Base-by-base conservation (phyloP, 2,113 vertebrate species). In the Balaenoptera acutorostrata region DNA sequence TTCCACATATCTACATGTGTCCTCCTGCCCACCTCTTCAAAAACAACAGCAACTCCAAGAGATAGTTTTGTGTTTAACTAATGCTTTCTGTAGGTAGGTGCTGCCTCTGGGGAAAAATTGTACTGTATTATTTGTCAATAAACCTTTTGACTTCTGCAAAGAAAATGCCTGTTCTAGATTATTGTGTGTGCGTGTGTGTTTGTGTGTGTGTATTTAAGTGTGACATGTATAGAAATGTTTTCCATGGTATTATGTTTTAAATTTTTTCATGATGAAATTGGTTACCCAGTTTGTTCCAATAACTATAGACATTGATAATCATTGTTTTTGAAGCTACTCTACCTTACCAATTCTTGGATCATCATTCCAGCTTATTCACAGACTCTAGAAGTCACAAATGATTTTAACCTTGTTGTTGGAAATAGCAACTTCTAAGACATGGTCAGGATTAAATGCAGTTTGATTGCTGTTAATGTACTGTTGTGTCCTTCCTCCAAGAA, bases 41-140 rank as follows among this genome's bases (percentile, higher is more conserved):
- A 92, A 95, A 41, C n/a, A 63, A 11, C 36, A 44, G 12, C 14
- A 21, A 23, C 4, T 5, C 2, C 63, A 21, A 15, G 39, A 89
- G 44, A 80, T 27, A 66, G 3, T 88, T 91, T 77, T 95, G 17
- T 91, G 66, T 86, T 75, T 89, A 57, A 69, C 66, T 86, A 82
- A 21, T 95, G 21, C 52, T 96, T 88, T 83, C 4, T 86, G 0
- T 88, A n/a, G 64, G 0, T 88, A n/a, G 64, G 33, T 91, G 68
- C 59, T 92, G 27, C 15, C 78, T 94, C 33, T 92, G 68, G 82
- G 49, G 36, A 21, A 61, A 64, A 91, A 57, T 64, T 83, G 31
- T 94, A 36, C 29, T 89, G 4, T 94, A 39, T 89, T 96, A 66
- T 93, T 97, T 96, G 36, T 94, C 61, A 97, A 81, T 96, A 97